phyloP scores from a whole-genome alignment of 2,888 invertebrate genomes.

The Leptura quadrifasciata region DNA sequence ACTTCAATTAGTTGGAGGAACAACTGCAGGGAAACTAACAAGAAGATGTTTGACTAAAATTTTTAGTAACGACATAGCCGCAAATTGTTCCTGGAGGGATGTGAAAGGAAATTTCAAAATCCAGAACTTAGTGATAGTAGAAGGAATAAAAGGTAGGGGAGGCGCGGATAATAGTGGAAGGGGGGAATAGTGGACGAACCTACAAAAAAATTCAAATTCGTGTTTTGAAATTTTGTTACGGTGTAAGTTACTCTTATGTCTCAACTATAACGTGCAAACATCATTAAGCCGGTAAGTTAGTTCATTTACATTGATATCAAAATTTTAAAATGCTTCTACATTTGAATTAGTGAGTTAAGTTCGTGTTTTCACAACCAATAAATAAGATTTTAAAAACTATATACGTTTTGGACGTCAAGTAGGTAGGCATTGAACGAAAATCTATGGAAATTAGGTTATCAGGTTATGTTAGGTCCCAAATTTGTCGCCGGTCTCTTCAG shows the following conservation, averaged over 20 bases:
- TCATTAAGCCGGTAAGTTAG: constrained; percentile 13
- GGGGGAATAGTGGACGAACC: constrained; percentile 16
- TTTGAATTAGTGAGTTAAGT: background rate
- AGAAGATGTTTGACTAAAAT: no score
- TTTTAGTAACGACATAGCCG: no score
- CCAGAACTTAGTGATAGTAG: no score
- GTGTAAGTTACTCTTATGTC: constrained; percentile 16
- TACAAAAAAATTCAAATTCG: constrained; percentile 11
- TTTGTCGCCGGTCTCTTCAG: background rate
- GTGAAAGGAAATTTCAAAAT: no score
- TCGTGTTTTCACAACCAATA: constrained; percentile 16
- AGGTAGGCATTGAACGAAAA: constrained; percentile 10
- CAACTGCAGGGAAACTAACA: no score
- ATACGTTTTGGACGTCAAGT: constrained; percentile 13
- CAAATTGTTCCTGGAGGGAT: no score
- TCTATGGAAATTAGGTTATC: constrained; percentile 2
- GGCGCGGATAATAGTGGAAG: no score
- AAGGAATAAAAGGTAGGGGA: no score
- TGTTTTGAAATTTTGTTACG: background rate
- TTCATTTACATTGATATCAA: constrained; percentile 3
- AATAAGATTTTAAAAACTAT: constrained; percentile 12
- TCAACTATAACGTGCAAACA: constrained; percentile 13
- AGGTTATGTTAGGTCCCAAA: constrained; percentile 3
- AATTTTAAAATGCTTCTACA: background rate
- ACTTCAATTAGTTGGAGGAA: no score